Conservation (phyloP, 2,797 vertebrate species). For the Megaceryle alcyon region DNA sequence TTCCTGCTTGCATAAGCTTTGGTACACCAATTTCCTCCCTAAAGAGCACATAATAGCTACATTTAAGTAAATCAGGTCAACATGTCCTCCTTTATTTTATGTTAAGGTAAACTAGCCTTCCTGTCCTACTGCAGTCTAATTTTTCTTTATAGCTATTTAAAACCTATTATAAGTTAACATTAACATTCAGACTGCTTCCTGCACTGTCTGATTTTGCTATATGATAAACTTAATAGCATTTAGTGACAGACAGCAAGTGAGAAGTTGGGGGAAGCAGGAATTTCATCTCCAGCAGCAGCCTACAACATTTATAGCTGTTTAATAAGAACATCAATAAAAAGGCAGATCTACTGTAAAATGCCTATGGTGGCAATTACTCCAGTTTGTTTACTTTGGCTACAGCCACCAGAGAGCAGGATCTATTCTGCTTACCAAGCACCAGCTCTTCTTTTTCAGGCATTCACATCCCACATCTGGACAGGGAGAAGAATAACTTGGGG, state of each 20-base stretch:
- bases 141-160: constrained; percentile 64
- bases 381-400: constrained; percentile 35
- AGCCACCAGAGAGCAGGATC: constrained; percentile 2
- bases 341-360: constrained; percentile 3
- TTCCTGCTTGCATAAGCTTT: constrained; percentile 50
- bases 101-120: constrained; percentile 59
- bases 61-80: constrained; percentile 65
- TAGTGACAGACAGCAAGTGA: constrained; percentile 40
- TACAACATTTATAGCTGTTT: constrained; percentile 13
- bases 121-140: constrained; percentile 26
- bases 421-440: neutral
- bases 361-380: constrained; percentile 22
- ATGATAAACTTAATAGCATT: constrained; percentile 59
- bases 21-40: constrained; percentile 51
- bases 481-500: neutral
- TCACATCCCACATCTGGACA: neutral
- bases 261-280: neutral
- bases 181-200: constrained; percentile 57
- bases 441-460: neutral
- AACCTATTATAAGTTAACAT: constrained; percentile 41
- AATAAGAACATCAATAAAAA: constrained; percentile 52
- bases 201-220: constrained; percentile 55
- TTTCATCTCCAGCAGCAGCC: constrained; percentile 33
- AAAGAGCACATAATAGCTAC: constrained; percentile 54
- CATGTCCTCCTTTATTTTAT: constrained; percentile 55